Percentiles rank a stretch among this genome's conserved stretches.
Conservation (phyloP, 2,888 invertebrate genomes). For the Autographa gamma region DNA sequence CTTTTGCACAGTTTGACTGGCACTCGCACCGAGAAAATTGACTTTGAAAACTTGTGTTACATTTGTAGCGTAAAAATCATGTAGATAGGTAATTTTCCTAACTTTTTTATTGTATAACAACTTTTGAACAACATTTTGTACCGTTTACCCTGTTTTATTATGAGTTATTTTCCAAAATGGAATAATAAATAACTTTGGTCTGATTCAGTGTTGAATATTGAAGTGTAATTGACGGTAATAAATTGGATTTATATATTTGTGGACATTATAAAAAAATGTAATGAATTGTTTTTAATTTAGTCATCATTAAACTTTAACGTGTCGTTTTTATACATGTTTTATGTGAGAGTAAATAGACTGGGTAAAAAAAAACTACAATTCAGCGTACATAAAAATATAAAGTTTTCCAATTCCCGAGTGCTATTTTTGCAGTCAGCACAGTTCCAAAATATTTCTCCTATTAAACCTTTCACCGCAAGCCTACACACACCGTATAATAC, state of each 20-base stretch:
- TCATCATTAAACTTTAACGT: no score
- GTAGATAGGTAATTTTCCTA: slow-evolving; percentile 42
- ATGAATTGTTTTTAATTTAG: no score
- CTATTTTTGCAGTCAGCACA: not conserved
- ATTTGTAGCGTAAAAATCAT: slow-evolving; percentile 44
- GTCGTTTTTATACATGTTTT: no score
- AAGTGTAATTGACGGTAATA: not conserved
- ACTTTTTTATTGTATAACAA: slow-evolving; percentile 37
- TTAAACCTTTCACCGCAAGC: not conserved
- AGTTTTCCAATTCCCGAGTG: not conserved
- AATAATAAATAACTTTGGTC: not conserved
- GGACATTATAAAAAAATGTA: not conserved
- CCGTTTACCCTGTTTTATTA: slow-evolving; percentile 11
- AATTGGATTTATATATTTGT: not conserved
- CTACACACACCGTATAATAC: not conserved
- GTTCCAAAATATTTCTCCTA: not conserved
- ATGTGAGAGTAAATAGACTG: no score
- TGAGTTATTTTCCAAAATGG: slow-evolving; percentile 11
- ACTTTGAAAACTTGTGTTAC: slow-evolving; percentile 43
- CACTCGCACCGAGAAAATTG: slow-evolving; percentile 46
- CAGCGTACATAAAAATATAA: no score
- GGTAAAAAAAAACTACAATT: no score
- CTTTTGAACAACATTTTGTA: slow-evolving; percentile 35
- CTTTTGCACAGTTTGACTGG: slow-evolving; percentile 41
- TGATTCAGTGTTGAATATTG: not conserved